Percentiles rank a stretch among this genome's conserved stretches.
Conservation (phyloP, 2,888 invertebrate genomes). For the Neoscelio sp. region DNA sequence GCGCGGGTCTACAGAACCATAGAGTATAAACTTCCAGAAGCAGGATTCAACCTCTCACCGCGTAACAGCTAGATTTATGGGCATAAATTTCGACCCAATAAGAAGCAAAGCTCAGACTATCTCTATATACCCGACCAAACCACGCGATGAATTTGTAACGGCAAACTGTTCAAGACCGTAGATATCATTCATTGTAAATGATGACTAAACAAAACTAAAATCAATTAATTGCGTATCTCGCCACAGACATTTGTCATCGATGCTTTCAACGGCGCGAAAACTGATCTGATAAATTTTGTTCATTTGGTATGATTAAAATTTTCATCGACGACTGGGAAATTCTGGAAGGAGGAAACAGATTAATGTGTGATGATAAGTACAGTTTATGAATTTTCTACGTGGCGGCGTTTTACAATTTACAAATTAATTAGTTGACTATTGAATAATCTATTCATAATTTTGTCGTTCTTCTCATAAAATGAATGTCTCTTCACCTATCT, state of each 20-base stretch:
- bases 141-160: constrained; percentile 68
- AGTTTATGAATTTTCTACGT: no score
- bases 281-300: neutral
- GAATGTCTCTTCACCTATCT: constrained; percentile 54
- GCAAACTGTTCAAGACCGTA: constrained; percentile 65
- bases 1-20: constrained; percentile 54
- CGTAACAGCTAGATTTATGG: constrained; percentile 76
- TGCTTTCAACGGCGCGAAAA: constrained; percentile 3
- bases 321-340: neutral
- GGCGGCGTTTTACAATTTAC: neutral
- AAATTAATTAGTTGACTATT: constrained; percentile 1
- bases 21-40: constrained; percentile 73
- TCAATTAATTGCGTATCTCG: constrained; percentile 55
- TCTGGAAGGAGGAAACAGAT: no score
- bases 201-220: constrained; percentile 66
- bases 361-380: neutral
- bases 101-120: constrained; percentile 69
- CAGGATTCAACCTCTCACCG: constrained; percentile 77
- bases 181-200: constrained; percentile 66
- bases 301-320: constrained; percentile 1
- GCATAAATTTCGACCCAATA: constrained; percentile 76
- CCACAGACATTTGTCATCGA: constrained; percentile 40
- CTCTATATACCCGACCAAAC: constrained; percentile 66
- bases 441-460: constrained; percentile 33
- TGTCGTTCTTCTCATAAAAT: constrained; percentile 44